Conservation (phyloP, 2,113 vertebrate species). For the Coreoperca whiteheadi region DNA sequence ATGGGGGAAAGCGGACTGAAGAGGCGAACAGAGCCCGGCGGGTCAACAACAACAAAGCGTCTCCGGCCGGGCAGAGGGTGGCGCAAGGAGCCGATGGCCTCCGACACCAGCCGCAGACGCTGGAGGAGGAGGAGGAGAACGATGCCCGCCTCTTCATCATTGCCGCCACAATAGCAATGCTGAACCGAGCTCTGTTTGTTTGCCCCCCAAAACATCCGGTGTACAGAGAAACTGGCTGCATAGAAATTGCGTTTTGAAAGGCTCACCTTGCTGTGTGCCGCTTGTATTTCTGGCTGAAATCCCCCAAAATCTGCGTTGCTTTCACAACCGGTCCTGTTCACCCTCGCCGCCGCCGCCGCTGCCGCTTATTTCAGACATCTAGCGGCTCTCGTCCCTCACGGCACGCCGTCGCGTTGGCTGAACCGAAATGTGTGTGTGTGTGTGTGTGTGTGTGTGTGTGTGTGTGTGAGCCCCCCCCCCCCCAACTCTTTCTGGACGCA, state of each 20-base stretch:
- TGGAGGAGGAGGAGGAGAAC: slow-evolving; percentile 28
- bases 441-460: too few species aligned
- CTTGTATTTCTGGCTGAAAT: slow-evolving; percentile 13
- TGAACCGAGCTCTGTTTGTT: neutral
- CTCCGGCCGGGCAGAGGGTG: slow-evolving; percentile 7
- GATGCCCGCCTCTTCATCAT: slow-evolving; percentile 15
- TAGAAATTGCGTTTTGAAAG: neutral
- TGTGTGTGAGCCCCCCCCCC: too few species aligned
- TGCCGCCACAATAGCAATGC: neutral
- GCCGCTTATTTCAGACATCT: slow-evolving; percentile 28
- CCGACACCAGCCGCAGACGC: slow-evolving; percentile 47
- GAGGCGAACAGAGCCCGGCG: neutral
- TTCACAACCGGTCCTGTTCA: slow-evolving; percentile 4
- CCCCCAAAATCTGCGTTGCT: neutral
- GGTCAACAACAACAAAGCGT: slow-evolving; percentile 12
- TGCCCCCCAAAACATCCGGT: neutral
- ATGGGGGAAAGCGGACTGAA: neutral
- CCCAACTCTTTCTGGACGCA: neutral
- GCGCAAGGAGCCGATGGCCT: slow-evolving; percentile 49
- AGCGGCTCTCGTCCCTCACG: slow-evolving; percentile 6
- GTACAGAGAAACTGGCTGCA: neutral
- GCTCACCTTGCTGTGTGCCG: slow-evolving; percentile 58
- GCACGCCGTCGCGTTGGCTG: slow-evolving; percentile 53
- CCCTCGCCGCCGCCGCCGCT: slow-evolving; percentile 1
- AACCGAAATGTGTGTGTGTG: slow-evolving; percentile 40